Conservation (phyloP, 2,888 invertebrate genomes). For the Macaria notata region DNA sequence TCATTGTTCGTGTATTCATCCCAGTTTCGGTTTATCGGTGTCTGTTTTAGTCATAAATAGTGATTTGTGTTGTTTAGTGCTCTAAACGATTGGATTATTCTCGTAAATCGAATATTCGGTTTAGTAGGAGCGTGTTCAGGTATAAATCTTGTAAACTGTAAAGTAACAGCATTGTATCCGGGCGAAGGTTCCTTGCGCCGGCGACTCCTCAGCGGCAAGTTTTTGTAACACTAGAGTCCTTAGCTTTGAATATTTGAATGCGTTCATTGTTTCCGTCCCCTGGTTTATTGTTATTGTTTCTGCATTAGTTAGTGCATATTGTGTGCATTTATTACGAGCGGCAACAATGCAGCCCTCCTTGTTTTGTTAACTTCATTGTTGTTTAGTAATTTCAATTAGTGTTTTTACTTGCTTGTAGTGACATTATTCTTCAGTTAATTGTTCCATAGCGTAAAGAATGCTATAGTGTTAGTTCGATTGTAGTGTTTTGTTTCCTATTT, state of each 20-base stretch:
- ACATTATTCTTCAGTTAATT: conserved; percentile 2
- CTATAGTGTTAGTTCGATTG: conserved; percentile 9
- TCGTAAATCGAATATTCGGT: conserved; percentile 41
- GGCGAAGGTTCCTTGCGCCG: conserved; percentile 44
- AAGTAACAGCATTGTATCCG: conserved; percentile 32
- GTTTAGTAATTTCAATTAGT: conserved; percentile 20
- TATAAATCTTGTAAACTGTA: conserved; percentile 40
- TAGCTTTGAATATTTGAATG: conserved; percentile 64
- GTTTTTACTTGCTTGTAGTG: conserved; percentile 16
- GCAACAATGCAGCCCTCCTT: conserved; percentile 32
- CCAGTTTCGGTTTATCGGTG: conserved; percentile 34
- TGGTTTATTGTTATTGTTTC: conserved; percentile 49
- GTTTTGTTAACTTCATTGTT: conserved; percentile 33
- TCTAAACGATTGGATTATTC: conserved; percentile 43
- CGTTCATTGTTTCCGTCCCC: conserved; percentile 56
- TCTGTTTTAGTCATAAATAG: conserved; percentile 18
- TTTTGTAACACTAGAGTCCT: conserved; percentile 56
- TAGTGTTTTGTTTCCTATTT: neutral
- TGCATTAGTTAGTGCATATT: conserved; percentile 45
- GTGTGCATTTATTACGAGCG: conserved; percentile 52
- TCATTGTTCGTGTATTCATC: conserved; percentile 15
- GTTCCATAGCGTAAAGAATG: neutral
- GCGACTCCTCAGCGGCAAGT: conserved; percentile 59
- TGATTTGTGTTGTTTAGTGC: conserved; percentile 33
- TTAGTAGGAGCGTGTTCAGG: conserved; percentile 33